phyloP scores from a whole-genome alignment of 2,888 invertebrate genomes.

The Trissoscelio sp. region DNA sequence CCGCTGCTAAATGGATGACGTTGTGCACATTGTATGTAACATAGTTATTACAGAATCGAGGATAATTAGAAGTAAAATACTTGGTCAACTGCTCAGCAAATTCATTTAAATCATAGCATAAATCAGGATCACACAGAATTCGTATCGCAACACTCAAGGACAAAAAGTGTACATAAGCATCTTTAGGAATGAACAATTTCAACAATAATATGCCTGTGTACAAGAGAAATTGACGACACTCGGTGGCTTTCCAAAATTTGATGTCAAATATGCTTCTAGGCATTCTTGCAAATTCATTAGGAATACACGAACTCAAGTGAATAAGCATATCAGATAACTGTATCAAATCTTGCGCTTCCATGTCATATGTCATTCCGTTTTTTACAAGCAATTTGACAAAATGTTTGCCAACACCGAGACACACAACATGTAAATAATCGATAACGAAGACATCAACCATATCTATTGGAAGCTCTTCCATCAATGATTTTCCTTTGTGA shows the following conservation, averaged over 20 bases:
- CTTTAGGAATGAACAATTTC: conserved; percentile 1
- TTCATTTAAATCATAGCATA: conserved; percentile 8
- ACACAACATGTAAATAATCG: conserved; percentile 3
- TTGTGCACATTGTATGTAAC: conserved; percentile 12
- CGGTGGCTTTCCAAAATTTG: conserved; percentile 10
- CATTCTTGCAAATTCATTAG: not conserved
- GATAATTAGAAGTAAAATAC: not conserved
- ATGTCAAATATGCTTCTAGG: conserved; percentile 15
- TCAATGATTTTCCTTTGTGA: conserved; percentile 8
- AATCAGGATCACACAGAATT: conserved; percentile 7
- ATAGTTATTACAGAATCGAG: conserved; percentile 7
- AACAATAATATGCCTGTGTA: conserved; percentile 11
- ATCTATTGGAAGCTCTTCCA: conserved; percentile 8
- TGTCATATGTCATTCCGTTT: not conserved
- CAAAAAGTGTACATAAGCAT: conserved; percentile 2
- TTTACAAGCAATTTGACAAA: not conserved
- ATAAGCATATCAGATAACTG: not conserved
- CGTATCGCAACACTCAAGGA: not conserved
- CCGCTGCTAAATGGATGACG: conserved; percentile 13
- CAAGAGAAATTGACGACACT: conserved; percentile 3
- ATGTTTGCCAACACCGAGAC: conserved; percentile 7
- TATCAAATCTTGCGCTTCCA: not conserved
- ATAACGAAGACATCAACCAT: conserved; percentile 8
- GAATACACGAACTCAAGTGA: not conserved
- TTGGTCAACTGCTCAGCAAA: not conserved